Evolutionary conservation across 2,888 invertebrate genomes (phyloP), one percentile per base, ranked within the genome.

Genomic region (Parelbella ahira): DNA sequence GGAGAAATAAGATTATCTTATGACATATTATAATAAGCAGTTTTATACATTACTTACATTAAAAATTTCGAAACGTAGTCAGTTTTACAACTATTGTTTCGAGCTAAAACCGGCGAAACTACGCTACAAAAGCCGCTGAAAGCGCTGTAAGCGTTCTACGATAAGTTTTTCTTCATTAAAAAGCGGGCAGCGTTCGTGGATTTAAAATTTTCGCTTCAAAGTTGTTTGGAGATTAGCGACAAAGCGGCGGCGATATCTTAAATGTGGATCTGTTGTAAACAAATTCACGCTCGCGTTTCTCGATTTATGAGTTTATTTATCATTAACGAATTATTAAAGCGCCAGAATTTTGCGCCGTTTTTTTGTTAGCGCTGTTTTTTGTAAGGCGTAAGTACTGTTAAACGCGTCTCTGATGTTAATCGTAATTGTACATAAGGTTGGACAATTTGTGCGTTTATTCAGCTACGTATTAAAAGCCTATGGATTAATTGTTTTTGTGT

Each of bases 231-330:
- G 86, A 87, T 87, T 87, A 87, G 83, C 81, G 76, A 86, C 83
- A 84, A 84, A 83, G 82, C 84, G 69, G 65, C 63, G 54, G 66
- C 66, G 76, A 80, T 87, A 87, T 87, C 87, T 87, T 87, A 86
- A 86, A 86, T 82, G 84, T 73, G 75, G 73, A 87, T 87, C 87
- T 83, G 86, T 62, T 86, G 86, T 86, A 84, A 84, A 86, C 87
- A 86, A 86, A 87, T 86, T 86, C 86, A 60, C 80, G 79, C 68
- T 70, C 77, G 71, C 80, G 67, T 62, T 61, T 60, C 60, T 57
- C 73, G 67, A 88, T 87, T 88, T 88, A 88, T 88, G 87, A 78
- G 88, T 87, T 88, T 88, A 88, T 88, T 87, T 88, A 88, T 88
- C 88, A 88, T 88, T 88, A 88, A 81, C 88, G 81, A 88, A 88